A percentile compares a stretch with the other conserved stretches of the same genome.
phyloP scores from a whole-genome alignment of 2,888 invertebrate species.

The Cheilosia vulpina region DNA sequence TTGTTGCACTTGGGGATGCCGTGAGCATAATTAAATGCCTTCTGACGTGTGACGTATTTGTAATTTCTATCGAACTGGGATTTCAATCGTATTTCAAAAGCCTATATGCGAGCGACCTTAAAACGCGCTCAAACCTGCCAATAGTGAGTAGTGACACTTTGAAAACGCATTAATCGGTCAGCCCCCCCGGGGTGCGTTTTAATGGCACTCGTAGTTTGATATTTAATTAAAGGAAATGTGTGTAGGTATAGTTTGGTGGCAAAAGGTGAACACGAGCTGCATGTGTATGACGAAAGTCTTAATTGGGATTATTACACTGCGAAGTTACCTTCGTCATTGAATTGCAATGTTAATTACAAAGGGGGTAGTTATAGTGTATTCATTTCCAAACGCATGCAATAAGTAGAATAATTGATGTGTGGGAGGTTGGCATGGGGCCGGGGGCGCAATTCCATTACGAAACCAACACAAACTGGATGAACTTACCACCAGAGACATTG shows the following conservation, averaged over 20 bases:
- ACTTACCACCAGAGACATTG: slow-evolving; percentile 65
- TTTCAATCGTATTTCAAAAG: slow-evolving; percentile 50
- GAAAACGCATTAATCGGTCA: slow-evolving; percentile 45
- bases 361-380: not conserved
- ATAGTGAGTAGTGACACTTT: slow-evolving; percentile 57
- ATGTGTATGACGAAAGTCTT: slow-evolving; percentile 30
- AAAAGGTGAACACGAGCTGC: slow-evolving; percentile 23
- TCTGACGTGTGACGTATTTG: slow-evolving; percentile 72
- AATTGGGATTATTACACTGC: slow-evolving; percentile 59
- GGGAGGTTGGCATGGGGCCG: not conserved
- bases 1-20: slow-evolving; percentile 65
- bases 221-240: slow-evolving; percentile 11
- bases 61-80: slow-evolving; percentile 54
- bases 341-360: slow-evolving; percentile 52
- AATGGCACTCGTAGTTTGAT: slow-evolving; percentile 18
- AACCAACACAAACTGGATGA: slow-evolving; percentile 33
- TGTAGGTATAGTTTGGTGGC: not conserved
- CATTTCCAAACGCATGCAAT: slow-evolving; percentile 52
- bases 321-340: slow-evolving; percentile 38
- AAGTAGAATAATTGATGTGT: not conserved
- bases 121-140: slow-evolving; percentile 54
- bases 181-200: slow-evolving; percentile 50
- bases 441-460: slow-evolving; percentile 11
- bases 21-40: slow-evolving; percentile 72
- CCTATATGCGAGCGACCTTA: slow-evolving; percentile 51